Evolutionary conservation across 2,113 vertebrate genomes (phyloP), one percentile per base, ranked within the genome.

Genomic region (Motacilla alba): DNA sequence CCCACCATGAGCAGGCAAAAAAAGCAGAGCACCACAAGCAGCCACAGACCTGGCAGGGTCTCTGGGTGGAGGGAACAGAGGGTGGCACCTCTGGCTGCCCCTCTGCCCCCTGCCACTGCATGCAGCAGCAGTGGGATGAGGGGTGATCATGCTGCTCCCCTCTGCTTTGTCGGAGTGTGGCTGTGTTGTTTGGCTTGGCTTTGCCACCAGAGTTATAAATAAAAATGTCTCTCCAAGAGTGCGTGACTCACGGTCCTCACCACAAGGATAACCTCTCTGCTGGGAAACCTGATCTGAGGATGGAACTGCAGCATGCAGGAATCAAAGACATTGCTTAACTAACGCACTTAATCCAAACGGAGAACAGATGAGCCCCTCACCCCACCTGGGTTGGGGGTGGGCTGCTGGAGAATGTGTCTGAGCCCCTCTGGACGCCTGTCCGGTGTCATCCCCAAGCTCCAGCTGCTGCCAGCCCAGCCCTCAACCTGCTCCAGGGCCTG

Each of bases 171-270:
- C 0, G 0, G 41, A 90, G 64, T 1, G 2, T 60, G 58, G 69
- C 85, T 58, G 31, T 68, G n/a, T 33, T 90, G 80, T 96, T 93
- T 93, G 83, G 46, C 73, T 95, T 95, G 89, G 91, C 92, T 93
- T 88, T 78, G 83, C 83, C 67, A 80, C 0, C 0, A 58, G 79
- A 97, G 93, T 90, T 97, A 96, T 92, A 97, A 97, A 97, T 96
- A 97, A 95, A 95, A 93, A 81, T 74, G 59, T 89, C 86, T 95
- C 80, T 95, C 86, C 68, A 83, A 59, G 73, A 81, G 89, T 83
- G 92, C 2, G 68, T 97, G 96, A 97, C 75, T 97, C 95, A 97
- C 2, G 24, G 86, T 83, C 59, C 89, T 83, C 81, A 81, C 96
- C 58, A 7, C 95, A 92, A 89, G 87, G 95, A 92, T 82, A 94